Base-by-base conservation (phyloP, 2,113 vertebrate species). In the Meleagris gallopavo region DNA sequence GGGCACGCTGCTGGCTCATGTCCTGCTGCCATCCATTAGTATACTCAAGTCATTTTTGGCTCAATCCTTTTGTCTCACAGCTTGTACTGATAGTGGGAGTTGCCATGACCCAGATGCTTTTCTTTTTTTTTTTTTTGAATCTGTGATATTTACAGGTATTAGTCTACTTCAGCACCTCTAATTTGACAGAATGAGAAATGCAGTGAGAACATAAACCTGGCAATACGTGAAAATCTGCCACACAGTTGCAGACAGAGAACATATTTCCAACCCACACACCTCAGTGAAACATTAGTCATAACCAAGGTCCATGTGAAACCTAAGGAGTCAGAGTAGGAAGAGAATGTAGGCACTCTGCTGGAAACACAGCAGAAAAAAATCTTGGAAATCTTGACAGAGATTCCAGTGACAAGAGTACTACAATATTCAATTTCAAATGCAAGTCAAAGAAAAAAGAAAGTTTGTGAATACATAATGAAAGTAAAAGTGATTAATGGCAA, bases 401-500 rank as follows among this genome's bases (percentile, higher is more conserved):
- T 66, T 45, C 64, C 65, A 57, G 60, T 71, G 69, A 88, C 75
- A 75, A 88, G 0, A 77, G 12, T 41, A 72, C 77, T 83, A 86
- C 17, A 65, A 74, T 30, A 69, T 43, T 72, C 27, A 83, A 91
- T 90, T 94, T 80, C 91, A 95, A 94, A 95, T 69, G 69, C 41
- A 91, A 29, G 66, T 83, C 83, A 84, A 78, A 91, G 62, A 85
- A 75, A 95, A 79, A 76, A 62, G 27, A 62, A 38, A 80, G 62
- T 88, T 60, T 67, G 64, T 80, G 80, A 81, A 64, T 52, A 69
- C 27, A 58, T 65, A 61, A 86, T 69, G 65, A 81, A 94, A 88
- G 60, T 25, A 88, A 92, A 86, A 40, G 72, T 86, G 91, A 97
- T 96, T 93, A 91, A 95, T 86, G 61, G 48, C 67, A 95, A 86